phyloP scores from a whole-genome alignment of 92 coral and sea anemone genomes.

The Metridium senile region DNA sequence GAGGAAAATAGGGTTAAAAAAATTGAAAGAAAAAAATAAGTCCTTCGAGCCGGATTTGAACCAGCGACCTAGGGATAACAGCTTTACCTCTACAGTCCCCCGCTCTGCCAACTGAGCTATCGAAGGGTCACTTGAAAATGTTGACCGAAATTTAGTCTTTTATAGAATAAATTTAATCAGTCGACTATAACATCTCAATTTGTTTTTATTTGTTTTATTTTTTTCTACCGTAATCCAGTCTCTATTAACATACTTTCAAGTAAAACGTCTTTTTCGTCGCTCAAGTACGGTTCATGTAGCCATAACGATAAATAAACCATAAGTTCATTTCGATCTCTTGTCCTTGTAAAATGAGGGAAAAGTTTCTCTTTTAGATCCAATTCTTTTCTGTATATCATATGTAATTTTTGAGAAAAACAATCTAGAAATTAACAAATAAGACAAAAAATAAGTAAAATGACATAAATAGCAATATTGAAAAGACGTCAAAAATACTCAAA shows the following conservation, averaged over 20 bases:
- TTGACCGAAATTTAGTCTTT: not conserved
- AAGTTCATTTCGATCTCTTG: constrained; percentile 71
- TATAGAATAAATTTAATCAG: not conserved
- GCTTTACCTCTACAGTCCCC: constrained; percentile 72
- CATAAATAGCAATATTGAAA: too few species aligned
- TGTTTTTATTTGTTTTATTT: not conserved
- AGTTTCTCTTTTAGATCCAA: constrained; percentile 79
- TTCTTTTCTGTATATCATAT: constrained; percentile 68
- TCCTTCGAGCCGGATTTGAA: constrained; percentile 78
- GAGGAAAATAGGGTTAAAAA: not conserved
- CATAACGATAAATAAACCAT: constrained; percentile 86
- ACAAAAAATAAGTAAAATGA: not conserved
- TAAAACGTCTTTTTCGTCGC: constrained; percentile 56
- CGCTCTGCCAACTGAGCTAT: constrained; percentile 94
- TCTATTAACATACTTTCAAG: constrained; percentile 90
- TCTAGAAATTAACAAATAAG: constrained; percentile 41
- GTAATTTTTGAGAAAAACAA: constrained; percentile 65
- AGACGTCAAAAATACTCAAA: not conserved
- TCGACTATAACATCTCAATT: not conserved
- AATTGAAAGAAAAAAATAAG: constrained; percentile 2
- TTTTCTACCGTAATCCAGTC: constrained; percentile 50
- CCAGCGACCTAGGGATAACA: constrained; percentile 73
- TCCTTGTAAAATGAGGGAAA: constrained; percentile 60
- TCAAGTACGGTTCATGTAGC: constrained; percentile 89
- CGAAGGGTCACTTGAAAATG: constrained; percentile 37